phyloP scores from a whole-genome alignment of 1,140 invertebrate genomes.

The Ostrea edulis region DNA sequence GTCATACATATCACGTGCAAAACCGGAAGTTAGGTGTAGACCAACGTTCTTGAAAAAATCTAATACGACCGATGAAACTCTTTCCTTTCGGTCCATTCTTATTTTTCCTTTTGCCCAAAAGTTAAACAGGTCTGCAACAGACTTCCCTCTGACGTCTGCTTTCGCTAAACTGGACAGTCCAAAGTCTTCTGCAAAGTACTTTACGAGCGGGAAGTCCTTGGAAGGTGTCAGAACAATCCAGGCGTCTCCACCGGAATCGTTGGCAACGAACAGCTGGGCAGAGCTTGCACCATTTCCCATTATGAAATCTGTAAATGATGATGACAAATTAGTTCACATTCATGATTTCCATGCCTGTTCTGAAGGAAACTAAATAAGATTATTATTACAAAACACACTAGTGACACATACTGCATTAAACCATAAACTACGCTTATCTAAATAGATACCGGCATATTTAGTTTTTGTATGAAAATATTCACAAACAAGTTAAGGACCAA shows the following conservation, averaged over 20 bases:
- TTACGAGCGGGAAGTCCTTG: not conserved
- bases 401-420: too few species aligned
- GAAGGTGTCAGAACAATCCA: not conserved
- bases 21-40: not conserved
- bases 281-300: not conserved
- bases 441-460: too few species aligned
- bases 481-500: too few species aligned
- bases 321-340: not conserved
- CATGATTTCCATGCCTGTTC: too few species aligned
- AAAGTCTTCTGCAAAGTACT: not conserved
- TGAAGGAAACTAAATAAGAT: too few species aligned
- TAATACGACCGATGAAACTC: not conserved
- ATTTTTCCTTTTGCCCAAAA: not conserved
- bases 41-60: slow-evolving; percentile 3
- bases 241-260: not conserved
- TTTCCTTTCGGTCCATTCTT: not conserved
- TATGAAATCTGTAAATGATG: not conserved
- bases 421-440: too few species aligned
- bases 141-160: not conserved
- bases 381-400: too few species aligned
- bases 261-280: not conserved
- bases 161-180: not conserved
- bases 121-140: not conserved
- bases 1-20: not conserved
- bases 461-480: too few species aligned